Evolutionary conservation across 2,113 vertebrate genomes (phyloP), one percentile per base, ranked within the genome.

Genomic region (Candoia aspera): DNA sequence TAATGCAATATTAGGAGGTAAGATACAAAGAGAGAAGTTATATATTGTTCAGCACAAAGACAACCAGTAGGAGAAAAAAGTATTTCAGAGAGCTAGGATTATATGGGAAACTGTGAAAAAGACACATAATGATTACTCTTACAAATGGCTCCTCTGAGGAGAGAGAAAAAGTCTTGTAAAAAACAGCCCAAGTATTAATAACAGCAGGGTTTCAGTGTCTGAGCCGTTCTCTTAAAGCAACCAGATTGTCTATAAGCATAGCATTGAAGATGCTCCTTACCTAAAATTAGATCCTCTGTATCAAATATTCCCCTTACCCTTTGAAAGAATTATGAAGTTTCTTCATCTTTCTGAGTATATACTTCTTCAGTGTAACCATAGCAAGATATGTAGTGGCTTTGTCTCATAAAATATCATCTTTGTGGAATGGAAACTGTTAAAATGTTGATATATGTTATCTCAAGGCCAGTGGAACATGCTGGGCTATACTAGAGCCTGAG

Each of bases 371-470:
- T 90, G 24, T 60, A 93, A 94, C 24, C 57, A 57, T 90, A 95
- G 94, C 96, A 94, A 85, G 92, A 93, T 95, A 87, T 15, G 91
- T 92, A 96, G 94, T 94, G 94, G 92, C 94, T 94, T 96, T 91
- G 86, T 91, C 90, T 94, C 96, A 96, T 97, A 95, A 94, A 97
- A 95, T 95, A 94, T 91, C 88, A 88, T 89, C 96, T 92, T 96
- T 96, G 93, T 90, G 92, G 90, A 91, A 95, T 84, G 85, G 94
- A 95, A 97, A 97, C 96, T 90, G 95, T 90, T 13, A 91, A 96
- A 92, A 42, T 8, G 42, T 42, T 79, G 73, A 79, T 37, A 95
- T 93, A 94, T 97, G 95, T 91, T 91, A 93, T 21, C 96, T 97
- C 96, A 93, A 94, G 89, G 92, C 93, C 94, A 96, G 87, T 92